phyloP scores from a whole-genome alignment of 2,113 vertebrate genomes.

The Paracanthobrama guichenoti region DNA sequence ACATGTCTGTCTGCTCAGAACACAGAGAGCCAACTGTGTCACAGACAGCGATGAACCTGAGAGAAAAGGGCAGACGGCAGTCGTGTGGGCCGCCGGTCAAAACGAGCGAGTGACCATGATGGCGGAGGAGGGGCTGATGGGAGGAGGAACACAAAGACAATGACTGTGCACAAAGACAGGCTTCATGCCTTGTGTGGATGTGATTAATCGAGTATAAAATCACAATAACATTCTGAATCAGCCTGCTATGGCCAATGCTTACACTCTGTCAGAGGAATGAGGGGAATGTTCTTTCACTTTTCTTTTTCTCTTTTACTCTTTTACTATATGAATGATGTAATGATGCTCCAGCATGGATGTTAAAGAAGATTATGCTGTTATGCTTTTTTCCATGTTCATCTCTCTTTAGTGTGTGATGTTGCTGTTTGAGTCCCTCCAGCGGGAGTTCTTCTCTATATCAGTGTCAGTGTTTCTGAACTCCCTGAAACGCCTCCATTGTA shows the following conservation, averaged over 20 bases:
- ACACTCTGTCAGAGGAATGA: not conserved
- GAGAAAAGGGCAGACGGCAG: constrained; percentile 56
- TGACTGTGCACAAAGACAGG: constrained; percentile 71
- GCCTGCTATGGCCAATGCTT: not conserved
- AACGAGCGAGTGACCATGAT: not conserved
- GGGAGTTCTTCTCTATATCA: no score
- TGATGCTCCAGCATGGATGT: no score
- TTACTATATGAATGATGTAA: not conserved
- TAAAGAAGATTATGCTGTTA: no score
- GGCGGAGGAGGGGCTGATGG: constrained; percentile 46
- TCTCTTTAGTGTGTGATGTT: no score
- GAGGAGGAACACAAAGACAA: constrained; percentile 71
- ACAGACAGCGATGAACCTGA: constrained; percentile 63
- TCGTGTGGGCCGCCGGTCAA: no score
- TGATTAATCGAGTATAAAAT: not conserved
- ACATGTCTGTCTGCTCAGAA: not conserved
- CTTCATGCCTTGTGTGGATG: not conserved
- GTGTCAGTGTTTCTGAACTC: no score
- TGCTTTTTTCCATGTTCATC: no score
- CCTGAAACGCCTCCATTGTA: no score
- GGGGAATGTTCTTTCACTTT: not conserved
- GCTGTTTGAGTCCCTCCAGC: no score
- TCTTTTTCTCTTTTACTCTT: not conserved
- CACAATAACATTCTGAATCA: not conserved
- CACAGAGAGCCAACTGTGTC: not conserved